A percentile compares a stretch with the other conserved stretches of the same genome.
Evolutionary conservation across 2,888 invertebrate genomes (phyloP).

Genomic region (Erpobdella octoculata): DNA sequence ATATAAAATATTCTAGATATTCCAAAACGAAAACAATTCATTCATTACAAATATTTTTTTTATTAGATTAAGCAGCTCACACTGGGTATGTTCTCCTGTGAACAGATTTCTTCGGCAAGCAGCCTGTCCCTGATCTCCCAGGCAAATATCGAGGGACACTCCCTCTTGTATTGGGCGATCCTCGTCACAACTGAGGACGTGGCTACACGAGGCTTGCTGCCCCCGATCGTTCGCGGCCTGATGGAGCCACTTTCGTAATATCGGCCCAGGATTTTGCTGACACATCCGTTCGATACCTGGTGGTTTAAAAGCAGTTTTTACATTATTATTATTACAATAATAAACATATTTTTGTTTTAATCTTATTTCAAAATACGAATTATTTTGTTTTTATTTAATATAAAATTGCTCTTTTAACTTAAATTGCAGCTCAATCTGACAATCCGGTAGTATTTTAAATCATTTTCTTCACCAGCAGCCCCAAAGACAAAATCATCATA

Average conservation of each 20-base stretch:
- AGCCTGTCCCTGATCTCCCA: constrained; percentile 94
- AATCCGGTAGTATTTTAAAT: too few relatives aligned
- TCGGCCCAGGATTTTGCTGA: constrained; percentile 91
- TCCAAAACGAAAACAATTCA: neutral
- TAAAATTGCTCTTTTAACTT: too few relatives aligned
- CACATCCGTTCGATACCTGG: constrained; percentile 87
- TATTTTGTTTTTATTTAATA: neutral
- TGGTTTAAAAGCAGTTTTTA: neutral
- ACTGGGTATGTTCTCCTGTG: constrained; percentile 76
- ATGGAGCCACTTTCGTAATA: constrained; percentile 96
- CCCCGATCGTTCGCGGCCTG: constrained; percentile 86
- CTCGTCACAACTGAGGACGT: constrained; percentile 77
- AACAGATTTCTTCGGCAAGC: constrained; percentile 83
- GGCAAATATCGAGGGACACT: constrained; percentile 94
- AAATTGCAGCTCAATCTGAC: too few relatives aligned
- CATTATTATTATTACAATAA: neutral
- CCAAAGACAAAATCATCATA: neutral
- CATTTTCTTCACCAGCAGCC: neutral
- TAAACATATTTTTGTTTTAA: neutral
- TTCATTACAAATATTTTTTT: neutral
- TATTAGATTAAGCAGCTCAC: constrained; percentile 22
- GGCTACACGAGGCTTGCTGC: constrained; percentile 87
- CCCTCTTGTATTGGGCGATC: constrained; percentile 87
- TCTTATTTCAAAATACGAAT: neutral
- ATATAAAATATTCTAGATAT: neutral